Conservation (phyloP, 2,797 vertebrate species). For the Pseudotriccus pelzelni region DNA sequence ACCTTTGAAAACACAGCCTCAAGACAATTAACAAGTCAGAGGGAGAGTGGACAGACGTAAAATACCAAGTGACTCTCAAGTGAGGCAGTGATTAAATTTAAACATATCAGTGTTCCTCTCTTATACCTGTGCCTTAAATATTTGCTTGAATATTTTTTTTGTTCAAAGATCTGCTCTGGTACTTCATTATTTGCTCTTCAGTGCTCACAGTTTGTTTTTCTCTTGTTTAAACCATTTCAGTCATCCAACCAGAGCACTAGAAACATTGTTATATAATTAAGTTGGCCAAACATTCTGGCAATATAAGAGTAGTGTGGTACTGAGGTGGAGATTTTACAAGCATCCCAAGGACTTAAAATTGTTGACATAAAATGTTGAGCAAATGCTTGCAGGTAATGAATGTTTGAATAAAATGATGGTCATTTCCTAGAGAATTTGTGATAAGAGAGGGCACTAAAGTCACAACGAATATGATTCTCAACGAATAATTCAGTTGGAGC, state of each 20-base stretch:
- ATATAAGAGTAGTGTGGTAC: neutral
- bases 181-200: neutral
- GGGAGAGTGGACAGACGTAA: neutral
- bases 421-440: neutral
- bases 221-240: neutral
- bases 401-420: conserved; percentile 26
- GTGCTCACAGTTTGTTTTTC: neutral
- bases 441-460: neutral
- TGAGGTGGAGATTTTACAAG: neutral
- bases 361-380: conserved; percentile 36
- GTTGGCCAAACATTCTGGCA: neutral
- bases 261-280: neutral
- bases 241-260: neutral
- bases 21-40: neutral
- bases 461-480: neutral
- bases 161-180: neutral
- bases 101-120: neutral
- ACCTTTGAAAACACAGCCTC: neutral
- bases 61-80: neutral
- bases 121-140: neutral
- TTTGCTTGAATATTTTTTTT: neutral
- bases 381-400: conserved; percentile 18
- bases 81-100: neutral
- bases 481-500: neutral
- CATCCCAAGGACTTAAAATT: neutral